phyloP scores from a whole-genome alignment of 2,113 vertebrate species.

The Coreoperca whiteheadi region DNA sequence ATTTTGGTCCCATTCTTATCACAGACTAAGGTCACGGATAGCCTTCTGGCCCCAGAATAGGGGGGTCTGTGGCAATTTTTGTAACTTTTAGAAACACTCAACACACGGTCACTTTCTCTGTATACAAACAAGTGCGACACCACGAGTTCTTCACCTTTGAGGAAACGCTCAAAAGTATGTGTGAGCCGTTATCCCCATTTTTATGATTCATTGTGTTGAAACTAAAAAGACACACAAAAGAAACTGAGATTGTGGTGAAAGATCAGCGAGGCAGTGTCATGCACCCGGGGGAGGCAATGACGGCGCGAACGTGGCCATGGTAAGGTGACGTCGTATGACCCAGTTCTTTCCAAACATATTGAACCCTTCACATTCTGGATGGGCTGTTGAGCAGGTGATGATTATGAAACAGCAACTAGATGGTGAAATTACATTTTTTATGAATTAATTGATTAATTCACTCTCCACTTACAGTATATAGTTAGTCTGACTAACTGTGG shows the following conservation, averaged over 20 bases:
- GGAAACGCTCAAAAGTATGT: neutral
- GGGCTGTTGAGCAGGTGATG: neutral
- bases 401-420: neutral
- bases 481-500: neutral
- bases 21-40: neutral
- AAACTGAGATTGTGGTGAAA: too few species aligned
- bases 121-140: neutral
- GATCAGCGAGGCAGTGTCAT: neutral
- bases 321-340: neutral
- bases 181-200: neutral
- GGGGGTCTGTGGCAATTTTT: neutral
- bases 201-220: neutral
- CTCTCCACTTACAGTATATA: neutral
- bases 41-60: neutral
- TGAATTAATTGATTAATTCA: neutral
- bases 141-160: neutral
- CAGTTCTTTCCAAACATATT: neutral
- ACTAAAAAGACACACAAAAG: neutral
- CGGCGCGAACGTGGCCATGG: neutral
- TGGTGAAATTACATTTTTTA: neutral
- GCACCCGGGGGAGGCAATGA: neutral
- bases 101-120: neutral
- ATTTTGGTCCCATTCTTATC: neutral
- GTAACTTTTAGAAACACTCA: neutral
- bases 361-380: neutral